phyloP scores from a whole-genome alignment of 2,888 invertebrate genomes.

The Tholera decimalis region DNA sequence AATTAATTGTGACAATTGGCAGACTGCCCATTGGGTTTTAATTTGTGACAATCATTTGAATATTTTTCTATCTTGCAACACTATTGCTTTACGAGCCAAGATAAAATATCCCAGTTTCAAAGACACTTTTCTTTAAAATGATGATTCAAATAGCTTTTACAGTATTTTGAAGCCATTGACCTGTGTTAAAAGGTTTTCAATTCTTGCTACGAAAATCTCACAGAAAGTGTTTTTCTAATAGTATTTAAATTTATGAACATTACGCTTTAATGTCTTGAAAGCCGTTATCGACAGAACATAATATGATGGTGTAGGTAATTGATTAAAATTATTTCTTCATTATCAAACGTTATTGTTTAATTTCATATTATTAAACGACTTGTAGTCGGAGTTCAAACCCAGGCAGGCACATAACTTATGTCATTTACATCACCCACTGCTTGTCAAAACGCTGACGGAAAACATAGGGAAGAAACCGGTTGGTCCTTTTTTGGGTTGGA shows the following conservation, averaged over 20 bases:
- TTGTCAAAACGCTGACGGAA: too few species aligned
- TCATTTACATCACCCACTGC: too few species aligned
- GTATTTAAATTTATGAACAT: constrained; percentile 35
- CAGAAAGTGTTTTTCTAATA: constrained; percentile 21
- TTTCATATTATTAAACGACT: too few species aligned
- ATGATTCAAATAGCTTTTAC: constrained; percentile 44
- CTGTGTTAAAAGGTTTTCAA: constrained; percentile 35
- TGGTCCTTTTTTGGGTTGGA: too few species aligned
- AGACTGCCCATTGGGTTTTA: constrained; percentile 75
- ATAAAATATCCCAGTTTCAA: constrained; percentile 41
- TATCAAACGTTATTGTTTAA: too few species aligned
- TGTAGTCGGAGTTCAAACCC: too few species aligned
- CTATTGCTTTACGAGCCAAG: constrained; percentile 42
- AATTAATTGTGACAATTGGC: constrained; percentile 79
- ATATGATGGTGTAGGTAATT: neutral
- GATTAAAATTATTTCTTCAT: constrained; percentile 1
- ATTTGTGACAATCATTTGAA: constrained; percentile 70
- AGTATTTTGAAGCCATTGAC: constrained; percentile 36
- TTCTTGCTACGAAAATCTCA: constrained; percentile 29
- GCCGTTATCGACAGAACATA: neutral
- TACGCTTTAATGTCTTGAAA: constrained; percentile 8
- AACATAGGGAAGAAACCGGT: too few species aligned
- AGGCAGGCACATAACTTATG: too few species aligned
- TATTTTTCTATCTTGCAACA: constrained; percentile 61
- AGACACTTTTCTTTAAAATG: constrained; percentile 19